Evolutionary conservation across 2,113 vertebrate genomes (phyloP).

Genomic region (Chionomys nivalis): DNA sequence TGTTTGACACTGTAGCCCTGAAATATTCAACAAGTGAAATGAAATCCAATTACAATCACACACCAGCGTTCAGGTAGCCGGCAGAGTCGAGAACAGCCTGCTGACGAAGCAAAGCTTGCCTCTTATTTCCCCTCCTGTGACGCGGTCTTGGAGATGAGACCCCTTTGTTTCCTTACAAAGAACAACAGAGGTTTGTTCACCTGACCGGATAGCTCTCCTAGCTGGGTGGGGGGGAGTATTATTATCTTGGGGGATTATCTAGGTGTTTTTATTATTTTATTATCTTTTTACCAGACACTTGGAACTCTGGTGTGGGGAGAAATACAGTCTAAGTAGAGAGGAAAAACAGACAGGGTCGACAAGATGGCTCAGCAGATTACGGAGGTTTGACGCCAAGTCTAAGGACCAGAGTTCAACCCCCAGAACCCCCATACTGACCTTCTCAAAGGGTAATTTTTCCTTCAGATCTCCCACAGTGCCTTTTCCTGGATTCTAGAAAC

Average conservation of each 20-base stretch:
- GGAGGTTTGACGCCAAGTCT: neutral
- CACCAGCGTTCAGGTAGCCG: slow-evolving; percentile 15
- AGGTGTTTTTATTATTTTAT: neutral
- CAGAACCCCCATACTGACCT: neutral
- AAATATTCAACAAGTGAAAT: slow-evolving; percentile 33
- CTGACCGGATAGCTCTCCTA: neutral
- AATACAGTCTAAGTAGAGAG: neutral
- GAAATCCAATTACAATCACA: slow-evolving; percentile 27
- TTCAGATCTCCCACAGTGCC: neutral
- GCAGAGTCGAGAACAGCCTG: neutral
- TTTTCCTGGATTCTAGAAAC: neutral
- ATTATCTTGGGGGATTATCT: neutral
- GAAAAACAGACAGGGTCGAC: neutral
- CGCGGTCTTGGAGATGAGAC: neutral
- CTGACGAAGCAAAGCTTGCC: neutral
- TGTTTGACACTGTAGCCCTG: slow-evolving; percentile 20
- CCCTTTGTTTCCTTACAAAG: neutral
- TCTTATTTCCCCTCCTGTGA: neutral
- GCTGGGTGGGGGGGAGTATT: neutral
- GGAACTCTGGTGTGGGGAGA: neutral
- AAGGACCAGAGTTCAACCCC: neutral
- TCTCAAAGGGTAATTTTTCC: neutral
- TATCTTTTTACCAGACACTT: slow-evolving; percentile 20
- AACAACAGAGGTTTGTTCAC: neutral
- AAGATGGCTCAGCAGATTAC: neutral